phyloP scores from a whole-genome alignment of 2,888 invertebrate species.

The Bruchidius siliquastri region DNA sequence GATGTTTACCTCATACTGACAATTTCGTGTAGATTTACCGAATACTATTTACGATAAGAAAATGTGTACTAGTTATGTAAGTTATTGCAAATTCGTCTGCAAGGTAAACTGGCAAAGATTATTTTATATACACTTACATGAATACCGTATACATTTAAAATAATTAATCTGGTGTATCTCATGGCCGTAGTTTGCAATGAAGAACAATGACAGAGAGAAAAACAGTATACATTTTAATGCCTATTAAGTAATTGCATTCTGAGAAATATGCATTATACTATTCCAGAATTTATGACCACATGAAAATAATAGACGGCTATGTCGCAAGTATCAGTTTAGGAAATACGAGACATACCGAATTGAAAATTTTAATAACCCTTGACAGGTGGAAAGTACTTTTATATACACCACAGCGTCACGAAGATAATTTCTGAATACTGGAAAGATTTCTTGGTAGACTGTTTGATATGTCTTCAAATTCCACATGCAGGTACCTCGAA shows the following conservation, averaged over 20 bases:
- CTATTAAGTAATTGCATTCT: not conserved
- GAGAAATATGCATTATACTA: not conserved
- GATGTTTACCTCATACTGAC: not conserved
- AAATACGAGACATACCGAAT: too few species aligned
- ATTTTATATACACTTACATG: not conserved
- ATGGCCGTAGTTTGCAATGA: not conserved
- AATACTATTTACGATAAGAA: not conserved
- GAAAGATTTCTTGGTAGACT: too few species aligned
- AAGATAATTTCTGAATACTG: too few species aligned
- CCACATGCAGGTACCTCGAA: too few species aligned
- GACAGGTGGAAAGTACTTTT: too few species aligned
- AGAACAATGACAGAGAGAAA: not conserved
- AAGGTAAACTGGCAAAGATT: not conserved
- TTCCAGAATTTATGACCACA: not conserved
- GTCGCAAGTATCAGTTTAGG: not conserved
- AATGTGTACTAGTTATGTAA: not conserved
- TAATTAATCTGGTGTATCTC: not conserved
- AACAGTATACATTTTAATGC: not conserved
- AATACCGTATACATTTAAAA: not conserved
- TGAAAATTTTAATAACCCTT: too few species aligned
- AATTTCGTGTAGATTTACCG: not conserved
- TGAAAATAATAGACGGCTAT: not conserved
- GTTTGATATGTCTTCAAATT: too few species aligned
- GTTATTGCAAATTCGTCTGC: not conserved
- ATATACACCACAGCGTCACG: too few species aligned